A percentile compares a stretch with the other conserved stretches of the same genome.
Evolutionary conservation across 2,113 vertebrate species (phyloP).

Genomic region (Ceratotherium simum): DNA sequence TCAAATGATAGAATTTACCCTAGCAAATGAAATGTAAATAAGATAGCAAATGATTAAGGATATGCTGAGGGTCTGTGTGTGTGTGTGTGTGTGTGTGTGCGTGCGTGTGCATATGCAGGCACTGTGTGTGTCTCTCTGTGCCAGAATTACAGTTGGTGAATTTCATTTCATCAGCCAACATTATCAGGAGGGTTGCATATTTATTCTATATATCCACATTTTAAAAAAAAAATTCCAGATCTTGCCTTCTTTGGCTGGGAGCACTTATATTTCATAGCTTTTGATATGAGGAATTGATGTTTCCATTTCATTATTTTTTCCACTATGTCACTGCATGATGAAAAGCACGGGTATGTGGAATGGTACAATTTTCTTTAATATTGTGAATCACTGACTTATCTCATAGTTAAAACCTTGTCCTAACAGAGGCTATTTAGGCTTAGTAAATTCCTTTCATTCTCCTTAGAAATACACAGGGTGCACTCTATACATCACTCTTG

Average conservation of each 20-base stretch:
- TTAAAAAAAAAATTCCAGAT: slow-evolving; percentile 31
- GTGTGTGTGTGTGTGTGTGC: not conserved
- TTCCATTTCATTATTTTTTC: slow-evolving; percentile 43
- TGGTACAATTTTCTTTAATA: not conserved
- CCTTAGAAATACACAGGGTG: not conserved
- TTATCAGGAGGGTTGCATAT: slow-evolving; percentile 68
- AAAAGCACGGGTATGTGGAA: not conserved
- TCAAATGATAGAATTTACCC: slow-evolving; percentile 80
- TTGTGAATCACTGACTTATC: not conserved
- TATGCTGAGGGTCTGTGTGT: not conserved
- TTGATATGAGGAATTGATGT: slow-evolving; percentile 30
- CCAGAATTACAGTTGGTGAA: slow-evolving; percentile 66
- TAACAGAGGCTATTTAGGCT: not conserved
- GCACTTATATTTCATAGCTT: slow-evolving; percentile 40
- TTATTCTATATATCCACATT: slow-evolving; percentile 55
- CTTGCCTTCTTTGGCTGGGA: slow-evolving; percentile 68
- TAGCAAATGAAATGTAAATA: slow-evolving; percentile 83
- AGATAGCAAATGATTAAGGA: slow-evolving; percentile 75
- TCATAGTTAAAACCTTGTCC: not conserved
- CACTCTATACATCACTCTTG: not conserved
- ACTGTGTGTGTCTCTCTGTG: slow-evolving; percentile 25
- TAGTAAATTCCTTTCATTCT: not conserved
- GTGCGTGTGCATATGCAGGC: not conserved
- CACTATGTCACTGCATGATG: slow-evolving; percentile 28
- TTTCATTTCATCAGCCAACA: slow-evolving; percentile 70